Conservation (phyloP, 2,797 vertebrate genomes). For the Silurus lanzhouensis region DNA sequence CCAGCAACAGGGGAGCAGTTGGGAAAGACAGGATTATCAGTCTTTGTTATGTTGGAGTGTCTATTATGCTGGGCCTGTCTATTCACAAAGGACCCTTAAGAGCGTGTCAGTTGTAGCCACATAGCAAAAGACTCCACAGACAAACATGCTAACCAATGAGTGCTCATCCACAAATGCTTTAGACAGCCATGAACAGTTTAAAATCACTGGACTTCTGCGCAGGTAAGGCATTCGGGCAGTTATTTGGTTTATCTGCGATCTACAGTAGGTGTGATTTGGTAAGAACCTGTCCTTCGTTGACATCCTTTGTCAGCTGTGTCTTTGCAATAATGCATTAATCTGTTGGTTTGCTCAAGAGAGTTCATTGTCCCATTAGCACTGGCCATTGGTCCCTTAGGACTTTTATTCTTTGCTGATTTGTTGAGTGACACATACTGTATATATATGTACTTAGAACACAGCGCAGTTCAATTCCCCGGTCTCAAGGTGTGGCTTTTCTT, state of each 20-base stretch:
- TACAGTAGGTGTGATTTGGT: neutral
- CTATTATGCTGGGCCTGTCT: slow-evolving; percentile 76
- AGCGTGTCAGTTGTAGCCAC: slow-evolving; percentile 70
- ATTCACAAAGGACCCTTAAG: slow-evolving; percentile 75
- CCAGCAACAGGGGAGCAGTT: slow-evolving; percentile 71
- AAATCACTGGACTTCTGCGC: slow-evolving; percentile 54
- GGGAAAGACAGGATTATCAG: slow-evolving; percentile 76
- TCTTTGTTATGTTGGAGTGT: slow-evolving; percentile 78
- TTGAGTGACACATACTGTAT: neutral
- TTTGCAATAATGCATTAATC: slow-evolving; percentile 33
- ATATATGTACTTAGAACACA: neutral
- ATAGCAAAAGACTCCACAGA: slow-evolving; percentile 73
- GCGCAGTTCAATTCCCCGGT: neutral
- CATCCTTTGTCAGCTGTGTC: slow-evolving; percentile 21
- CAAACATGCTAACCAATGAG: slow-evolving; percentile 78
- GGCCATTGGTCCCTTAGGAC: slow-evolving; percentile 24
- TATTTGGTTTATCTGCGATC: slow-evolving; percentile 23
- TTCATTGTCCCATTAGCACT: slow-evolving; percentile 26
- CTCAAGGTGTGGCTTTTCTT: neutral
- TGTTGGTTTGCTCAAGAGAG: slow-evolving; percentile 10
- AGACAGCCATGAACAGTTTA: slow-evolving; percentile 66
- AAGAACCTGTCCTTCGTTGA: slow-evolving; percentile 9
- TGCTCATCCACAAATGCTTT: slow-evolving; percentile 71
- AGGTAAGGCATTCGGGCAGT: slow-evolving; percentile 70
- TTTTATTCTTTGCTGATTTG: slow-evolving; percentile 12